Conservation (phyloP, 2,888 invertebrate species). For the Halocaridina rubra region DNA sequence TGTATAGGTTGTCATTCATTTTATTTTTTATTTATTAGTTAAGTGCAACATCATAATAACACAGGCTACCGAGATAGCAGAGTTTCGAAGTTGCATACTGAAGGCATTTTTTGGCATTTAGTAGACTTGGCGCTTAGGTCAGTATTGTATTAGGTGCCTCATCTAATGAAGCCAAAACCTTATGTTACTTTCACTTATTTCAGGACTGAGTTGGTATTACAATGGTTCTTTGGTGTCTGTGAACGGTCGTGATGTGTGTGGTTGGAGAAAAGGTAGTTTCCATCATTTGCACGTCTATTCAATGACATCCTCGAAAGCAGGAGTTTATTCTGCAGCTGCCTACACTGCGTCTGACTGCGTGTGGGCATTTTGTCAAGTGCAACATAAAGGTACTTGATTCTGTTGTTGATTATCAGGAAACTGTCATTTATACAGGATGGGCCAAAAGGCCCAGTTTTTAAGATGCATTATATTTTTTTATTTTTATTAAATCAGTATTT, state of each 20-base stretch:
- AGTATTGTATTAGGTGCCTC: neutral
- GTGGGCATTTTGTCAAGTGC: slow-evolving; percentile 50
- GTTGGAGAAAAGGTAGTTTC: slow-evolving; percentile 28
- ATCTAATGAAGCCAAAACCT: neutral
- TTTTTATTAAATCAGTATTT: too few species aligned
- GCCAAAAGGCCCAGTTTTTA: too few species aligned
- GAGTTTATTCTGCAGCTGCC: slow-evolving; percentile 49
- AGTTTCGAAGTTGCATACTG: too few species aligned
- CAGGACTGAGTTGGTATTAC: slow-evolving; percentile 62
- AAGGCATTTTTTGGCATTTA: too few species aligned
- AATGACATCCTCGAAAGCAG: slow-evolving; percentile 13
- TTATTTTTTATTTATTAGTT: too few species aligned
- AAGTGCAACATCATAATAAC: too few species aligned
- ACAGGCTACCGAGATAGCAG: too few species aligned
- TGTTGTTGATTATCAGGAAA: too few species aligned
- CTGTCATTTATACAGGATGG: too few species aligned
- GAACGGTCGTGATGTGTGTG: slow-evolving; percentile 3
- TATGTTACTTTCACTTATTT: too few species aligned
- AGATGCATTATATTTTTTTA: too few species aligned
- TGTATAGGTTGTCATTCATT: too few species aligned
- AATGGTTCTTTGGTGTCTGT: slow-evolving; percentile 28
- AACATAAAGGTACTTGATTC: slow-evolving; percentile 40
- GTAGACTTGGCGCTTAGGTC: neutral
- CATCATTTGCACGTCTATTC: slow-evolving; percentile 51
- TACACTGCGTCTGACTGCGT: slow-evolving; percentile 57